These are phyloP conservation scores for Potorous gilbertii DNA, from an alignment of 2,797 vertebrate species.

Conservation along the genomic window DNA sequence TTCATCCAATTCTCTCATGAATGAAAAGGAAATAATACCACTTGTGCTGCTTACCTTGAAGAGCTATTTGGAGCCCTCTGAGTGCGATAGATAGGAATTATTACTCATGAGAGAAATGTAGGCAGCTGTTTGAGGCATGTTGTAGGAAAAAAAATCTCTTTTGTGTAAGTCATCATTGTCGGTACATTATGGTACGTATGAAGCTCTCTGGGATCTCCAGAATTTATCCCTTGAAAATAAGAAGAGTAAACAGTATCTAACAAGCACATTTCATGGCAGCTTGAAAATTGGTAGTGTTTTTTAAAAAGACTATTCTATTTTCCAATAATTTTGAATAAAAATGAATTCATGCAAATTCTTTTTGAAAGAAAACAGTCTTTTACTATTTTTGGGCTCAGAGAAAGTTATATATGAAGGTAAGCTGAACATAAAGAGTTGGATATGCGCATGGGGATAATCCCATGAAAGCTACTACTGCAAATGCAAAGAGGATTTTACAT, in stretches of 20 bases:
- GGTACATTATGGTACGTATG: neutral
- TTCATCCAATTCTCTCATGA: neutral
- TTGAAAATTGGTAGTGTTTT: neutral
- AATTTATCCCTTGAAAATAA: neutral
- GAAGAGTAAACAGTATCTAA: neutral
- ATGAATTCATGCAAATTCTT: constrained; percentile 26
- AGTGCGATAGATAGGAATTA: neutral
- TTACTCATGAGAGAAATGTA: neutral
- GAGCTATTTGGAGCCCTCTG: neutral
- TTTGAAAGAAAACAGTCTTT: constrained; percentile 25
- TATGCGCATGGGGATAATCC: neutral
- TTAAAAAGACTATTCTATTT: neutral
- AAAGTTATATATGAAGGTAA: neutral
- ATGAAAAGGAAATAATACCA: neutral
- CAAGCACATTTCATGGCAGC: neutral
- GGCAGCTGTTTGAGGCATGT: neutral
- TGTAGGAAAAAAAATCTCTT: neutral
- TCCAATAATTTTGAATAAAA: neutral
- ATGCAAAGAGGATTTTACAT: constrained; percentile 33
- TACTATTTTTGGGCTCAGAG: neutral
- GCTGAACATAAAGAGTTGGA: neutral
- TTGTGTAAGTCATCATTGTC: constrained; percentile 4
- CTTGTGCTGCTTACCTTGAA: neutral
- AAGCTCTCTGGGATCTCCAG: neutral
- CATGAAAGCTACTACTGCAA: constrained; percentile 23